Evolutionary conservation across 92 coral and sea anemone species (phyloP), one percentile per base, ranked within the genome.

Genomic region (Epizoanthus rinbou): DNA sequence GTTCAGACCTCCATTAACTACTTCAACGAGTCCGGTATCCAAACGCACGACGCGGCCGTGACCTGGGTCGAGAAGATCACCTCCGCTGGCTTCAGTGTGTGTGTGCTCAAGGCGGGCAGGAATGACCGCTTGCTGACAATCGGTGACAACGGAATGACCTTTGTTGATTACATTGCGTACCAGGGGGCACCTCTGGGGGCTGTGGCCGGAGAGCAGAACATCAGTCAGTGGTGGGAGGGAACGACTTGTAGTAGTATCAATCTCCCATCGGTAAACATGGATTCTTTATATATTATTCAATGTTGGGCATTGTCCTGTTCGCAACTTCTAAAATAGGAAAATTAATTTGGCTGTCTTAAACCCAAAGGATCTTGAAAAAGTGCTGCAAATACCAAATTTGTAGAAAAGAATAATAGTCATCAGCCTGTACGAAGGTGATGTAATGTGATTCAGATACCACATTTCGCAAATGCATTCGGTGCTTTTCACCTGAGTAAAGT

Each of bases 221-320:
- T 92, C 15, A 60, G 80, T 17, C 86, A 79, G 33, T 92, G 95
- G 95, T 92, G 95, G 95, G 95, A 92, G 82, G 95, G 95, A 1
- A 92, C 95, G 23, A 86, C 87, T 14, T 92, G 95, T 75, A 89
- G 82, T 59, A 70, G 74, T 21, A 69, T 92, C 39, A 37, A 25
- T 52, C 57, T 92, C 2, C 95, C 95, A 8, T 39, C 81, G 91
- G 95, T 92, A 58, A 3, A 66, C n/a, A 4, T 8, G 8, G 15
- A 0, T 13, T 35, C 39, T 35, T 35, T 35, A 6, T 37, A 37
- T 37, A 37, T 37, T 37, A 37, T 37, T 37, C 43, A 37, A 1
- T 37, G 43, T 37, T 4, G 5, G 0, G 5, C 43, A 37, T 3
- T 37, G 2, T 4, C 43, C 43, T 37, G 43, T 37, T 37, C 43